Evolutionary conservation across 2,113 vertebrate species (phyloP).

Genomic region (Lontra canadensis): DNA sequence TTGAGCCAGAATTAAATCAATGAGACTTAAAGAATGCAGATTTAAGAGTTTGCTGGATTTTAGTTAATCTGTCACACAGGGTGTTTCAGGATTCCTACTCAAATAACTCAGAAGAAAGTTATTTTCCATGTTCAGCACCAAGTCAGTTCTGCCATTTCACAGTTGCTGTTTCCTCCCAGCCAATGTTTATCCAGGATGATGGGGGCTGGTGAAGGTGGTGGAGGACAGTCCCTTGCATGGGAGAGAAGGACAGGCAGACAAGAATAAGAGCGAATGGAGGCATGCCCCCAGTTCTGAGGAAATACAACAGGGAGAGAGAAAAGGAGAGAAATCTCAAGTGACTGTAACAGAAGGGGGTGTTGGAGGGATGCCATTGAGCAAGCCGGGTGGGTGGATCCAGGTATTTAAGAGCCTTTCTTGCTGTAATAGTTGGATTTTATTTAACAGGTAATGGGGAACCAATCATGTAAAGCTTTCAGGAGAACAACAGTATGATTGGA

Average conservation of each 20-base stretch:
- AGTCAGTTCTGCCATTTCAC: not conserved
- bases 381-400: not conserved
- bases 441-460: not conserved
- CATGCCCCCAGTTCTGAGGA: not conserved
- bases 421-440: not conserved
- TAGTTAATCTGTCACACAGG: not conserved
- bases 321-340: not conserved
- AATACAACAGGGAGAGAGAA: not conserved
- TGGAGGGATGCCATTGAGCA: not conserved
- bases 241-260: not conserved
- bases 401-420: not conserved
- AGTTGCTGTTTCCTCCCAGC: not conserved
- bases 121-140: not conserved
- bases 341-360: not conserved
- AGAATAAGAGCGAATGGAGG: not conserved
- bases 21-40: not conserved
- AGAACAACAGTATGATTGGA: not conserved
- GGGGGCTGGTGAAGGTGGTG: not conserved
- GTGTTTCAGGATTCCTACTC: not conserved
- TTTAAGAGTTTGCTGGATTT: not conserved
- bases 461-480: not conserved
- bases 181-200: not conserved
- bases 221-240: not conserved
- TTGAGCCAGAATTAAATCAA: not conserved
- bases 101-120: not conserved